A percentile compares a stretch with the other conserved stretches of the same genome.
Evolutionary conservation across 2,797 vertebrate species (phyloP).

Genomic region (Sebastes vulpes): DNA sequence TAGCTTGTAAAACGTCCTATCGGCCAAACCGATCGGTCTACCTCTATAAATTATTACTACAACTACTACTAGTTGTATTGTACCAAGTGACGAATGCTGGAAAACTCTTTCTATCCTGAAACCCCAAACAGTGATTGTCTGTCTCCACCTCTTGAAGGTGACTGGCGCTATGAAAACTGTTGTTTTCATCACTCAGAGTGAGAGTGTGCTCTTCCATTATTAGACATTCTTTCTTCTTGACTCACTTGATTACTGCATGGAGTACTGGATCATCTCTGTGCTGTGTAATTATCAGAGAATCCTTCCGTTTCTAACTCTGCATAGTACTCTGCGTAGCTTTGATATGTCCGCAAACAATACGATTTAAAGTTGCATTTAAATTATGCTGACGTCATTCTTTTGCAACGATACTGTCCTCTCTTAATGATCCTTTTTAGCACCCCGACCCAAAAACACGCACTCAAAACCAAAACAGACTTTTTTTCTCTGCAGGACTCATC

Average conservation of each 20-base stretch:
- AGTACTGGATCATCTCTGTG: constrained; percentile 29
- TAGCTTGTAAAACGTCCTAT: too few species aligned
- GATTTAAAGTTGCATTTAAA: not conserved
- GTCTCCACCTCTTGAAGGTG: not conserved
- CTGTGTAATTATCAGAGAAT: constrained; percentile 42
- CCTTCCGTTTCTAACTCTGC: not conserved
- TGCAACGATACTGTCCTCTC: not conserved
- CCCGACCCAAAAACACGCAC: not conserved
- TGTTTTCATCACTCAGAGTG: constrained; percentile 16
- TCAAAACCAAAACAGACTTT: not conserved
- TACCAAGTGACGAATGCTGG: not conserved
- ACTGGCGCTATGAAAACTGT: constrained; percentile 1
- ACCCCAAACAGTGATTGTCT: constrained; percentile 29
- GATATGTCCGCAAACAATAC: not conserved
- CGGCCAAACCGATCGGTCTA: too few species aligned
- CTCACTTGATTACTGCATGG: constrained; percentile 55
- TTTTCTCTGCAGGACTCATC: not conserved
- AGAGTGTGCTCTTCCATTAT: constrained; percentile 32
- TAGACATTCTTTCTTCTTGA: constrained; percentile 63
- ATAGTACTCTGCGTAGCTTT: not conserved
- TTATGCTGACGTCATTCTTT: not conserved
- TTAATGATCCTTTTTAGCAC: not conserved
- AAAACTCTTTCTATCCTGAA: not conserved
- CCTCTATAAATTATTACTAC: not conserved
- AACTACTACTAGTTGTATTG: not conserved